A percentile compares a stretch with the other conserved stretches of the same genome.
phyloP scores from a whole-genome alignment of 2,113 vertebrate genomes.

The Gymnocephalus cernua region DNA sequence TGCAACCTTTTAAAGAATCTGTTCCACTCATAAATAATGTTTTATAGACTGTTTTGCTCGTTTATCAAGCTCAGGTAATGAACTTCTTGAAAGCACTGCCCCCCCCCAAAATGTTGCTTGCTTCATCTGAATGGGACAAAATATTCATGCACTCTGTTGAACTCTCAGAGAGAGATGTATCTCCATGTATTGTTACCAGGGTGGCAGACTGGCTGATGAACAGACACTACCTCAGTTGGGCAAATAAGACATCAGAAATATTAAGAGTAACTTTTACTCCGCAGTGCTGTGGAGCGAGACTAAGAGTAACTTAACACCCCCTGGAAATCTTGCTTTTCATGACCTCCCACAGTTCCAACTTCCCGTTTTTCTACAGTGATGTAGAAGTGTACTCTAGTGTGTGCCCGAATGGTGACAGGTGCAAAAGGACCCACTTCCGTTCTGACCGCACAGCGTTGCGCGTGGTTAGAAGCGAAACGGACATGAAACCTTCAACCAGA shows the following conservation, averaged over 20 bases:
- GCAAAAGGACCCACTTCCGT: not conserved
- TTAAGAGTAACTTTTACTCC: not conserved
- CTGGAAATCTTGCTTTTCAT: too few relatives aligned
- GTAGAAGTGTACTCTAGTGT: too few relatives aligned
- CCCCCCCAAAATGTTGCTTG: not conserved
- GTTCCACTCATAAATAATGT: not conserved
- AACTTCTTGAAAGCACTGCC: constrained; percentile 22
- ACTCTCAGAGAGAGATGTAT: constrained; percentile 11
- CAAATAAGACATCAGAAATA: not conserved
- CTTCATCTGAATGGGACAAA: constrained; percentile 7
- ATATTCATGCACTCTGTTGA: constrained; percentile 4
- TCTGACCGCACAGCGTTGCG: not conserved
- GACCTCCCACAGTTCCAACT: not conserved
- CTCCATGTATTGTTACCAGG: not conserved
- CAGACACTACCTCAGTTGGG: constrained; percentile 64
- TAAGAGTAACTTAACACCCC: not conserved
- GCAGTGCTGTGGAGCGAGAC: too few relatives aligned
- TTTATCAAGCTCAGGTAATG: constrained; percentile 55
- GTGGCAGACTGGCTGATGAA: constrained; percentile 29
- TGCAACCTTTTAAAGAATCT: constrained; percentile 33
- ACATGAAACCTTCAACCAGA: not conserved
- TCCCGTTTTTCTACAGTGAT: not conserved
- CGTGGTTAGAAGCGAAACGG: not conserved
- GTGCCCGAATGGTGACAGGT: not conserved
- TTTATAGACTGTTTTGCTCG: constrained; percentile 7